A percentile compares a stretch with the other conserved stretches of the same genome.
These are phyloP conservation scores for Homalodisca vitripennis DNA, from an alignment of 1,140 invertebrate species.

Conservation along the genomic window DNA sequence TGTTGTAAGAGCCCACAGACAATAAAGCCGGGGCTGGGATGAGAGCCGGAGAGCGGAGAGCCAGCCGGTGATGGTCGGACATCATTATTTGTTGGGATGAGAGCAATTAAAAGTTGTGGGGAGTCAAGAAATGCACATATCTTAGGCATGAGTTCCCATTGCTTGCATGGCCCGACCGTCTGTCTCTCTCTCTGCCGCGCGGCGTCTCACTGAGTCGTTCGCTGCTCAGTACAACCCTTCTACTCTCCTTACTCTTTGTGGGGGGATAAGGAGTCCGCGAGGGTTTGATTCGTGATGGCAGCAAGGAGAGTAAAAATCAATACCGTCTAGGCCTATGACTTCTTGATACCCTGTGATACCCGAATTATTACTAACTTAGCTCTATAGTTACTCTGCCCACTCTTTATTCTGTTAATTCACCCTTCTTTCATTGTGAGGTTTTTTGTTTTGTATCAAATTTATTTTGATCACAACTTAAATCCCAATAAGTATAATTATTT, in stretches of 20 bases:
- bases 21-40: not conserved
- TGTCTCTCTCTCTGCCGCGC: too few species aligned
- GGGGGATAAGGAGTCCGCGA: not conserved
- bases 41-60: not conserved
- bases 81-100: conserved; percentile 25
- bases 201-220: too few species aligned
- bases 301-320: conserved; percentile 10
- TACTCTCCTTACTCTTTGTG: not conserved
- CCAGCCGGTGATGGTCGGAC: conserved; percentile 3
- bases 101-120: conserved; percentile 25
- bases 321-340: not conserved
- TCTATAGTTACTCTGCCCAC: too few species aligned
- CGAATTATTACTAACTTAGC: too few species aligned
- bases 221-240: not conserved
- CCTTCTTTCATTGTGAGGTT: too few species aligned
- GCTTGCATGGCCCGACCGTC: too few species aligned
- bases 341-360: too few species aligned
- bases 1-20: conserved; percentile 6
- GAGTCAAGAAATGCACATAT: conserved; percentile 27
- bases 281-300: conserved; percentile 7
- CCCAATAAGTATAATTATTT: too few species aligned
- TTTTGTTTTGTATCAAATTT: too few species aligned
- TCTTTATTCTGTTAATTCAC: too few species aligned
- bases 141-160: conserved; percentile 11
- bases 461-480: too few species aligned